Percentiles rank a stretch among this genome's conserved stretches.
Conservation (phyloP, 2,797 vertebrate species). For the Pristis pectinata region DNA sequence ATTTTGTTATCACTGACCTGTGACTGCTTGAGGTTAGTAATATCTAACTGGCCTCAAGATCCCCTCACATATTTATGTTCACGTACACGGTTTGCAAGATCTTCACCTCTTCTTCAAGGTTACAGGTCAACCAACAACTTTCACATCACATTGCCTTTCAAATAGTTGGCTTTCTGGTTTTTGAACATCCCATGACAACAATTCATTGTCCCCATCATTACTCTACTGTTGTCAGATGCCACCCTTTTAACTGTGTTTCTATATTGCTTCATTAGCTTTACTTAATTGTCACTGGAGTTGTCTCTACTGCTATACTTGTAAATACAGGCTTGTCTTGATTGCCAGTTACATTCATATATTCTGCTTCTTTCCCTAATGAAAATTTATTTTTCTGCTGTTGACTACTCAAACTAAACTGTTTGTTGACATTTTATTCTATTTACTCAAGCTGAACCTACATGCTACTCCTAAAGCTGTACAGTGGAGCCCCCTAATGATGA, state of each 20-base stretch:
- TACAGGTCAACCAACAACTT: neutral
- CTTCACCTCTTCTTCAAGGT: neutral
- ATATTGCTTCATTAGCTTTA: neutral
- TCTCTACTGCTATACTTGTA: neutral
- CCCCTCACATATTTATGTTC: neutral
- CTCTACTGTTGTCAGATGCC: neutral
- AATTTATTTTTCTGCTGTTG: neutral
- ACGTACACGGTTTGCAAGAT: neutral
- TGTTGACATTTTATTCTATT: neutral
- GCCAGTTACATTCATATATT: neutral
- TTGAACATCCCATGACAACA: neutral
- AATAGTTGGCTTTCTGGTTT: neutral
- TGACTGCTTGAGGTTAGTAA: neutral
- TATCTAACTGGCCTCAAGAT: neutral
- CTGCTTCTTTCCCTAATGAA: neutral
- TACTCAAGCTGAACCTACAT: neutral
- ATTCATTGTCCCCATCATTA: neutral
- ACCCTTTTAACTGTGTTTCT: neutral
- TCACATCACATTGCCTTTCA: neutral
- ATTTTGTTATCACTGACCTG: neutral
- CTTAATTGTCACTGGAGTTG: neutral
- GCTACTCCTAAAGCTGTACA: neutral
- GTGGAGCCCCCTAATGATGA: neutral
- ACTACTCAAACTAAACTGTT: neutral
- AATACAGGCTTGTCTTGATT: neutral